Evolutionary conservation across 2,888 invertebrate species (phyloP), one percentile per base, ranked within the genome.

Genomic region (Xylophagus ater): DNA sequence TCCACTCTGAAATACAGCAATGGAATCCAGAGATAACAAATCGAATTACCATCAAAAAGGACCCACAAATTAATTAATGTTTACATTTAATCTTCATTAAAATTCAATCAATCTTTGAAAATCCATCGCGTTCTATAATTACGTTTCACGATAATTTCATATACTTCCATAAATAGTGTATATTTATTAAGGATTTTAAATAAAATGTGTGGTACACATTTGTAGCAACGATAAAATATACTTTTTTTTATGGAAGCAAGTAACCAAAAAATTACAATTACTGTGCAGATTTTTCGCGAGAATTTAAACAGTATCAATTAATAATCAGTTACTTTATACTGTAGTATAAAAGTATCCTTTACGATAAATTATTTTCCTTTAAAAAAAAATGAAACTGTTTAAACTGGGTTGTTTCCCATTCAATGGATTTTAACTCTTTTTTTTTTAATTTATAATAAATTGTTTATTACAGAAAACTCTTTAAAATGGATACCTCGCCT

Each of bases 51-150:
- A 37, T 26, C 36, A 26, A 35, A 42, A 44, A 20, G 31, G 35
- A 41, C 41, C 41, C 41, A 32, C 44, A 40, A 44, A 44, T 42
- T 44, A 44, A 44, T 42, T 44, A 40, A 34, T 40, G 34, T 40
- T 40, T 40, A 40, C 40, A 40, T 40, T 40, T 40, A 40, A 40
- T 40, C 40, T 40, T 40, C 40, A 40, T 40, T 40, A 40, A 40
- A 40, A 34, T 40, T 40, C 34, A 40, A 40, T 40, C 40, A 40
- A 40, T 40, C 40, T 40, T 40, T 40, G 40, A 40, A 40, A 40
- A 34, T 40, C 33, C 38, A 32, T 32, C 12, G 8, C 20, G 29
- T n/a, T n/a, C 29, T 19, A 36, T 25, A 26, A 18, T 23, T 23
- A 34, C 34, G 19, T 2, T 15, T 34, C 4, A 8, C 13, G 4